Base-by-base conservation (phyloP, 2,888 invertebrate species). In the Limnephilus marmoratus region DNA sequence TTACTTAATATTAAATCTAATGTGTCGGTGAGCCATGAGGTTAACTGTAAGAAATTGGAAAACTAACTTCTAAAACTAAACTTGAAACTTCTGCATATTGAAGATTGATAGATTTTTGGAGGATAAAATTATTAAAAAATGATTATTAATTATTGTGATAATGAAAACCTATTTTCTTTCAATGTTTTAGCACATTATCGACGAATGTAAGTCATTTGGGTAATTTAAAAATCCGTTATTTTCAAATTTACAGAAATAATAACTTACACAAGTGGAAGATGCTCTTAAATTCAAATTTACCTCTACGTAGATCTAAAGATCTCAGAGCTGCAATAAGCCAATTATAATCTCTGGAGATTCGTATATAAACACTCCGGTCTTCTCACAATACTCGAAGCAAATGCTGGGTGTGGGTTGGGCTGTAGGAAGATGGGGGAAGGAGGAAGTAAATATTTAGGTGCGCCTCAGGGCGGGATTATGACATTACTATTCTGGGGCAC, bases 291-390 rank as follows among this genome's bases (percentile, higher is more conserved):
- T 68, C 24, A n/a, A 68, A n/a, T 68, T 24, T 68, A 68, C 68
- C 24, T 24, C 2, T n/a, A 68, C 24, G 29, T 9, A 31, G 12
- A 86, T 41, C 85, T 85, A 68, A 24, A 68, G 24, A 68, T 68
- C 68, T 68, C 68, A 7, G 24, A 68, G 68, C 86, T 29, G 86
- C 86, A 86, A 86, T 86, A 86, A 86, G 86, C 86, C 86, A 86
- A 86, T 86, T 86, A 86, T 86, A 86, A 86, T 49, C 86, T 86
- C 86, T 24, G n/a, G 86, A 45, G 86, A 86, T 86, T 86, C 86
- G 41, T 49, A 37, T 49, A 86, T 86, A 86, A 86, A 86, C 86
- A 86, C 45, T 45, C 29, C n/a, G 45, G 45, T 49, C 86, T 49
- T 45, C 86, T 86, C 86, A 45, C 86, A 86, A 86, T 86, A 86